phyloP scores from a whole-genome alignment of 2,888 invertebrate species.

The Chorisops tibialis region DNA sequence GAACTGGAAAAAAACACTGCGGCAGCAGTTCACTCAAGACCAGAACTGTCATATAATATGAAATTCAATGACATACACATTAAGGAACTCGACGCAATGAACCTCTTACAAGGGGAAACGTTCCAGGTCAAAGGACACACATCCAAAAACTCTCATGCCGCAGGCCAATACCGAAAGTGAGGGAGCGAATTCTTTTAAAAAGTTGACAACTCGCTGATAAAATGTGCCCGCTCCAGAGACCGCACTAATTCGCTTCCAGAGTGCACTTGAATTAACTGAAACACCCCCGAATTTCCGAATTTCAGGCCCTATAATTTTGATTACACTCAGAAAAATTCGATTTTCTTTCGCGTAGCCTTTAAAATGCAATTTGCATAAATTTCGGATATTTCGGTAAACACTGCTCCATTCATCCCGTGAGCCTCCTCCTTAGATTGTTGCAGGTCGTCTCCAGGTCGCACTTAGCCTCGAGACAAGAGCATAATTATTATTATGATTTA shows the following conservation, averaged over 20 bases:
- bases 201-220: background rate
- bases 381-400: constrained; percentile 23
- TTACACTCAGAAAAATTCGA: constrained; percentile 31
- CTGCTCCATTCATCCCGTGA: constrained; percentile 21
- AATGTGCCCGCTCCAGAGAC: constrained; percentile 1
- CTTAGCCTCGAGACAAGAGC: constrained; percentile 10
- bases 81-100: too few relatives aligned
- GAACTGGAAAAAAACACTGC: too few relatives aligned
- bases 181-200: background rate
- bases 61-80: too few relatives aligned
- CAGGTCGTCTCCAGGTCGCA: background rate
- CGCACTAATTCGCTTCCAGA: constrained; percentile 29
- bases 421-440: constrained; percentile 10
- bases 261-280: constrained; percentile 28
- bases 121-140: constrained; percentile 9
- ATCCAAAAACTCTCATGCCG: background rate
- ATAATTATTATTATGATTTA: constrained; percentile 32
- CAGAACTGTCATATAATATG: too few relatives aligned
- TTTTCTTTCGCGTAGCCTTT: constrained; percentile 29
- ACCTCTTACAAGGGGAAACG: background rate
- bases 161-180: background rate
- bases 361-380: constrained; percentile 34
- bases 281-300: constrained; percentile 14
- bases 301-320: constrained; percentile 28
- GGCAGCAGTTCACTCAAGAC: too few relatives aligned